Percentiles rank a stretch among this genome's conserved stretches.
phyloP scores from a whole-genome alignment of 2,888 invertebrate genomes.

The Drosophila vallismaia region DNA sequence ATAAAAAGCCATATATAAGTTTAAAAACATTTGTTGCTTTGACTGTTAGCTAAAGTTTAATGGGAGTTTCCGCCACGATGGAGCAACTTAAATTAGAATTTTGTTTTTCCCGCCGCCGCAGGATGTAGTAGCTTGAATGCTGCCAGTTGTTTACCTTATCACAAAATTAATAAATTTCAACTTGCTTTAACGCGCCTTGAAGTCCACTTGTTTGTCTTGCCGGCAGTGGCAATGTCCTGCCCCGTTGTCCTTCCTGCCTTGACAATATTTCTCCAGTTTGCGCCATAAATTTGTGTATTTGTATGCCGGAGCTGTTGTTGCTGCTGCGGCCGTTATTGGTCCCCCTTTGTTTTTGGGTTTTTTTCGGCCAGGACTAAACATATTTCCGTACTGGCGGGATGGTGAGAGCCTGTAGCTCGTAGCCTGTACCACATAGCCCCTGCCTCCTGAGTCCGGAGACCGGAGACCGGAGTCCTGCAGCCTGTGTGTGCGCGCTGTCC shows the following conservation, averaged over 20 bases:
- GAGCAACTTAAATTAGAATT: constrained; percentile 73
- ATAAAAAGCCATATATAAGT: constrained; percentile 5
- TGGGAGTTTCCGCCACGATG: constrained; percentile 66
- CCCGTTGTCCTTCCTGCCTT: constrained; percentile 31
- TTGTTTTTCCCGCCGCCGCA: constrained; percentile 49
- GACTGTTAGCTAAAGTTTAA: constrained; percentile 44
- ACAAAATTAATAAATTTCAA: constrained; percentile 76
- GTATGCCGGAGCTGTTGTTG: constrained; percentile 51
- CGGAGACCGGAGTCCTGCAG: constrained; percentile 48
- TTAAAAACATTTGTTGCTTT: constrained; percentile 5
- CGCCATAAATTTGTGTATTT: constrained; percentile 78
- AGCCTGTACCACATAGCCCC: constrained; percentile 1
- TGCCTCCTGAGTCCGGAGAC: constrained; percentile 5
- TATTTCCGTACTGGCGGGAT: constrained; percentile 62
- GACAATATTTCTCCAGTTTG: constrained; percentile 76
- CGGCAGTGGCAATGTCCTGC: not conserved
- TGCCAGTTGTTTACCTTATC: constrained; percentile 75
- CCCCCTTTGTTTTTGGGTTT: constrained; percentile 38
- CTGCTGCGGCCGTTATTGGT: constrained; percentile 42
- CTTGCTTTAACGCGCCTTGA: constrained; percentile 73
- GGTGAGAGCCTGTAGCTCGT: constrained; percentile 48
- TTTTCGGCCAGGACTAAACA: constrained; percentile 61
- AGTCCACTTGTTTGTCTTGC: constrained; percentile 62
- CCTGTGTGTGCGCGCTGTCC: constrained; percentile 46
- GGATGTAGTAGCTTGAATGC: constrained; percentile 46